Percentiles rank a stretch among this genome's conserved stretches.
phyloP scores from a whole-genome alignment of 2,113 vertebrate species.

The Ceuthmochares aereus region DNA sequence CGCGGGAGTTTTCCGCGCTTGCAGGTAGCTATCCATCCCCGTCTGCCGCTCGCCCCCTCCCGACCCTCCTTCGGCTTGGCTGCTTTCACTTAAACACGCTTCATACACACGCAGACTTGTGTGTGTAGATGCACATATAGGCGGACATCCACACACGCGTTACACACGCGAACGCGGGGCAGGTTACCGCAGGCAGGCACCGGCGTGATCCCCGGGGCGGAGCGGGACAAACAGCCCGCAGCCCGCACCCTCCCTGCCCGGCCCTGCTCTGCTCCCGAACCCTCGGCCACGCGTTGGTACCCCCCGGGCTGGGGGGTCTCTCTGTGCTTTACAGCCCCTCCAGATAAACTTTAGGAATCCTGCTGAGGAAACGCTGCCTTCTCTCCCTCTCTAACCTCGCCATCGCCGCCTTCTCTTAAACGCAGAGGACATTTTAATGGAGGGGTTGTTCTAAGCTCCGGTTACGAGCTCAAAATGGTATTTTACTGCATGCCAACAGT shows the following conservation, averaged over 20 bases:
- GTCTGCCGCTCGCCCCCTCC: conserved; percentile 49
- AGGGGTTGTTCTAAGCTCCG: conserved; percentile 45
- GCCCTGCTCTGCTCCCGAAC: neutral
- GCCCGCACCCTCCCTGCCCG: neutral
- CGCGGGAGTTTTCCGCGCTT: neutral
- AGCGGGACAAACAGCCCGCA: neutral
- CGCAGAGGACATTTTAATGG: conserved; percentile 47
- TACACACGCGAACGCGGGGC: neutral
- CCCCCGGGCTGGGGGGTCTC: neutral
- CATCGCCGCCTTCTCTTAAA: neutral
- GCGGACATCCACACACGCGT: neutral
- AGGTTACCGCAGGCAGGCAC: neutral
- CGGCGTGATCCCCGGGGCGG: neutral
- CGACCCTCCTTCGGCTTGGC: neutral
- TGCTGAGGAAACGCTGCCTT: neutral
- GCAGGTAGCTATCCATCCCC: neutral
- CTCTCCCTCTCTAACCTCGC: neutral
- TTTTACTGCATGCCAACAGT: conserved; percentile 55
- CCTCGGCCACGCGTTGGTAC: neutral
- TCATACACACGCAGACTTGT: neutral
- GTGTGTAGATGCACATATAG: neutral
- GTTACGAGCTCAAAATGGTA: conserved; percentile 60
- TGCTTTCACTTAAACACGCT: neutral
- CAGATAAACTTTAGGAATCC: conserved; percentile 43
- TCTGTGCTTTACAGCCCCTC: neutral